A percentile compares a stretch with the other conserved stretches of the same genome.
phyloP scores from a whole-genome alignment of 2,797 vertebrate genomes.

The Onychomys arenicola region DNA sequence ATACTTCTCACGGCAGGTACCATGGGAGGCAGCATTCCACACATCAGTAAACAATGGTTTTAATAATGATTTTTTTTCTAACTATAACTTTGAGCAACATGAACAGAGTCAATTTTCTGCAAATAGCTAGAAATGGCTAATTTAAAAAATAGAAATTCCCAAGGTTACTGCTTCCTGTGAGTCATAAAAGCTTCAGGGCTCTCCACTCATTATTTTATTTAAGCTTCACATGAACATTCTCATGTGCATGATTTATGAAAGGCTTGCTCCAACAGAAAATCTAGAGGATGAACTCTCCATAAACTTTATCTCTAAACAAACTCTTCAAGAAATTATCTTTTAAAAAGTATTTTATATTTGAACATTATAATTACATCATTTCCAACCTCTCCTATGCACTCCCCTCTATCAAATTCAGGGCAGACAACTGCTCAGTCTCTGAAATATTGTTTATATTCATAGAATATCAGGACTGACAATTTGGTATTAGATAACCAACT shows the following conservation, averaged over 20 bases:
- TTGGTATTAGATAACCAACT: background rate
- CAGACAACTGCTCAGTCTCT: background rate
- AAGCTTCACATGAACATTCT: background rate
- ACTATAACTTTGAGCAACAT: background rate
- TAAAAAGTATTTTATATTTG: background rate
- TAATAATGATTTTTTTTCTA: background rate
- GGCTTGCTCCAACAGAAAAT: background rate
- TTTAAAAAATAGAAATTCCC: slow-evolving; percentile 22
- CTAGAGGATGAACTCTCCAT: background rate
- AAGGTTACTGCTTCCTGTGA: background rate
- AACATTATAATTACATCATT: background rate
- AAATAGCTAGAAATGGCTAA: background rate
- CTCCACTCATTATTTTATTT: background rate
- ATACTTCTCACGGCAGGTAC: background rate
- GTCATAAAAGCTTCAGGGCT: background rate
- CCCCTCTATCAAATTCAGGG: background rate
- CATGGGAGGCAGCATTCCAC: too few relatives aligned
- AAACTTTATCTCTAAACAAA: background rate
- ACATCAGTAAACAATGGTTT: background rate
- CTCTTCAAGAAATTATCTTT: background rate
- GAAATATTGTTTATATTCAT: too few relatives aligned
- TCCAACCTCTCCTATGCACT: background rate
- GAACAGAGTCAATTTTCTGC: background rate
- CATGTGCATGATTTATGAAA: background rate
- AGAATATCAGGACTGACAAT: background rate